Evolutionary conservation across 2,888 invertebrate species (phyloP).

Genomic region (Sphaeridia pumilis): DNA sequence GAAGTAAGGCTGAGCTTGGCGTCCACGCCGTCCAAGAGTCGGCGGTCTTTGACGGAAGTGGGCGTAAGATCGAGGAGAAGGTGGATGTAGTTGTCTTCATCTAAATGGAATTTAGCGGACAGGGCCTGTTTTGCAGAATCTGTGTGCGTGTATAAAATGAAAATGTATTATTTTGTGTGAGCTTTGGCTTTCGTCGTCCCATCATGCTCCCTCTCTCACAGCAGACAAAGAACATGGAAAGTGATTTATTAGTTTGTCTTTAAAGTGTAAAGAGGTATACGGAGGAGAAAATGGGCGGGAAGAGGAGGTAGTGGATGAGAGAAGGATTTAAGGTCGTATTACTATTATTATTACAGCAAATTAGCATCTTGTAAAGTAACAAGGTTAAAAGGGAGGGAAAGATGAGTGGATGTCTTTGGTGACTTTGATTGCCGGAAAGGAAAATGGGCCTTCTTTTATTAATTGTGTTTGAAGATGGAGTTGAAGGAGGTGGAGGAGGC

Average conservation of each 20-base stretch:
- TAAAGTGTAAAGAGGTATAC: neutral
- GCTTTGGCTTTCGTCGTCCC: no score
- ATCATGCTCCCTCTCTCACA: no score
- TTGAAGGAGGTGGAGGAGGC: neutral
- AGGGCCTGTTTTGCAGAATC: no score
- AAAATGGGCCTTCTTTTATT: no score
- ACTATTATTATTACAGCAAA: no score
- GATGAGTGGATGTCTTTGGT: no score
- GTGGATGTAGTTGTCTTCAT: neutral
- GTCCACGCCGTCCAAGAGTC: neutral
- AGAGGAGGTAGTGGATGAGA: neutral
- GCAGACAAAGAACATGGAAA: neutral
- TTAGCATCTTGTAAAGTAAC: no score
- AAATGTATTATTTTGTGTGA: no score
- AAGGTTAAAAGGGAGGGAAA: no score
- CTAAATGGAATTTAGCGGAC: neutral
- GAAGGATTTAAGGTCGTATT: neutral
- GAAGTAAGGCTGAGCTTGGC: neutral
- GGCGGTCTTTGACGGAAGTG: no score
- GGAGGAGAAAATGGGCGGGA: neutral
- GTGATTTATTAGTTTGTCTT: slow-evolving; percentile 1
- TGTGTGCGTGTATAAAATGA: no score
- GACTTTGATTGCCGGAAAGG: no score
- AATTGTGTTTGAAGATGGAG: neutral
- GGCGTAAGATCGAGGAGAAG: neutral